Base-by-base conservation (phyloP, 2,113 vertebrate species). In the Antechinus stuartii region DNA sequence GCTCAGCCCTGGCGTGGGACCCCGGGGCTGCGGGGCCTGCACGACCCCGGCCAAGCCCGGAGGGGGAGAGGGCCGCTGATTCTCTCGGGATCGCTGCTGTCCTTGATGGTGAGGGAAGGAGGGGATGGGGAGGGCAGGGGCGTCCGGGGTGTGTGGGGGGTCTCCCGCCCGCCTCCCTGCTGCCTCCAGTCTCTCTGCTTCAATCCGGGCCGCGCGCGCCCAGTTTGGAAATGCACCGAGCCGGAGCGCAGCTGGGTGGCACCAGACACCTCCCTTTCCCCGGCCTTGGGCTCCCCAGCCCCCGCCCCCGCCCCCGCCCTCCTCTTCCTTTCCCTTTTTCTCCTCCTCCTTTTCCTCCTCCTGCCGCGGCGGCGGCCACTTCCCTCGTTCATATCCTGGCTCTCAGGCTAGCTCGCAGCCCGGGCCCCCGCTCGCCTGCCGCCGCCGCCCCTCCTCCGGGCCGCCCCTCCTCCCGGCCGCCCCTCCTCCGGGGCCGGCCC, bases 191-290 rank as follows among this genome's bases (percentile, higher is more conserved):
- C 35, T 76, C 27, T 12, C 30, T 27, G 57, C 10, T 10, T 61
- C 27, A 30, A 61, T 61, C 30, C 35, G 12, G 49, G 94, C 95
- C 46, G 95, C 95, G 3, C 96, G 93, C 91, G 95, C 96, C 2
- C 91, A 91, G 97, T 91, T 91, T 94, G 97, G 97, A 98, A 97
- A 96, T 96, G 96, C 94, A 50, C 97, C 92, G 94, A 96, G 96
- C 92, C 89, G 54, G 94, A 93, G 96, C 56, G 92, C 96, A n/a
- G 97, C 96, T 94, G 93, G 96, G 97, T 95, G 97, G 97, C 97
- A 95, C 97, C 92, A 95, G 97, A 97, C 97, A 76, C 97, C 96
- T 97, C 96, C 89, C 47, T 90, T 90, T 49, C 84, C 89, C 54
- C 55, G 61, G 47, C 93, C 68, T 47, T 54, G 23, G 90, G 61